Conservation (phyloP, 2,113 vertebrate species). For the Piaya cayana region DNA sequence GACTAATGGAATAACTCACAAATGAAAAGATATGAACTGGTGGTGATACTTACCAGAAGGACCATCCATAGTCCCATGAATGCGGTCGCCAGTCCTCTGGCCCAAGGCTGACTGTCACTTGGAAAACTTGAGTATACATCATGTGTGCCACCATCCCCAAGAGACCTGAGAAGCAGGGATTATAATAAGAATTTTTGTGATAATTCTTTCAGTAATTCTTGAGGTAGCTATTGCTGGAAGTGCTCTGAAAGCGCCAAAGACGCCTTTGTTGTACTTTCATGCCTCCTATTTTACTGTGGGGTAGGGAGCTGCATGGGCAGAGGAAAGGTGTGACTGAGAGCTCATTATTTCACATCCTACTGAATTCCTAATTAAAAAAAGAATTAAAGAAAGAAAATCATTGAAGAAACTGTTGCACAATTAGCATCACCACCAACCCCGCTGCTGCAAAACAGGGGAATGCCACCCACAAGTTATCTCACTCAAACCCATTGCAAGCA, state of each 20-base stretch:
- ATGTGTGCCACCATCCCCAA: slow-evolving; percentile 96
- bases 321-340: slow-evolving; percentile 52
- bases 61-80: slow-evolving; percentile 94
- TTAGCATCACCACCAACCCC: background rate
- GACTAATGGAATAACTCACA: background rate
- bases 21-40: background rate
- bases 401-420: slow-evolving; percentile 11
- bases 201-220: background rate
- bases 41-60: slow-evolving; percentile 86
- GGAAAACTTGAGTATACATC: slow-evolving; percentile 96
- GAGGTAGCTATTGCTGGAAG: slow-evolving; percentile 1
- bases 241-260: slow-evolving; percentile 8
- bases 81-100: slow-evolving; percentile 96
- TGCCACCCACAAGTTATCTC: background rate
- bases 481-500: background rate
- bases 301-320: slow-evolving; percentile 56
- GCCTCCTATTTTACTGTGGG: slow-evolving; percentile 34
- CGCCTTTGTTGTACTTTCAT: slow-evolving; percentile 38
- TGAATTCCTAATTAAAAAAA: slow-evolving; percentile 42
- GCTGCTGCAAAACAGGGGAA: background rate
- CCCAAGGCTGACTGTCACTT: slow-evolving; percentile 91
- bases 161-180: slow-evolving; percentile 79
- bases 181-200: background rate
- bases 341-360: slow-evolving; percentile 33
- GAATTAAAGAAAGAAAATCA: slow-evolving; percentile 24